These are phyloP conservation scores for Acronicta psi DNA, from an alignment of 2,888 invertebrate species.

Conservation along the genomic window DNA sequence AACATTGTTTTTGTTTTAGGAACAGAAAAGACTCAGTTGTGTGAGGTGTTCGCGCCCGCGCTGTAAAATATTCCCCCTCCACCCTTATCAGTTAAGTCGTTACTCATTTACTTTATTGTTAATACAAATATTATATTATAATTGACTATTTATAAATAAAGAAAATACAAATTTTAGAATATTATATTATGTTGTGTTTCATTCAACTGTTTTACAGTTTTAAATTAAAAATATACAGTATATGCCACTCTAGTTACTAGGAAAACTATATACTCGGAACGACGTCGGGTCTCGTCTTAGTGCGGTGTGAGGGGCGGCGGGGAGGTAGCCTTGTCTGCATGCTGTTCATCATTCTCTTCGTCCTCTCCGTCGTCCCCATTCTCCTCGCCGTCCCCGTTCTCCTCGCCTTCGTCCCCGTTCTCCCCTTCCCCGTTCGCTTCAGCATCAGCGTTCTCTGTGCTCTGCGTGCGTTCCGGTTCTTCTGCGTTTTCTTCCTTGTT, in stretches of 20 bases:
- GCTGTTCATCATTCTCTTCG: conserved; percentile 63
- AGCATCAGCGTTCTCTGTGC: conserved; percentile 60
- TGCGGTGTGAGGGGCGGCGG: conserved; percentile 78
- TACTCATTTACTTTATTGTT: conserved; percentile 86
- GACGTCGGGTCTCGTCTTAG: too few relatives aligned
- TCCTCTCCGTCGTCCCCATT: conserved; percentile 65
- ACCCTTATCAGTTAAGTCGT: conserved; percentile 79
- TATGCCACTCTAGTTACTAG: too few relatives aligned
- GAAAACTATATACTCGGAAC: too few relatives aligned
- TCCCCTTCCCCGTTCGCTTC: conserved; percentile 58
- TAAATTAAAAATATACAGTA: too few relatives aligned
- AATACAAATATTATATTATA: conserved; percentile 78
- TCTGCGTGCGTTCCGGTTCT: conserved; percentile 65
- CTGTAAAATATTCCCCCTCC: conserved; percentile 70
- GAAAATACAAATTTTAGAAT: conserved; percentile 84
- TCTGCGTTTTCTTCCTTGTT: conserved; percentile 72
- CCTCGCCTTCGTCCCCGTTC: conserved; percentile 66
- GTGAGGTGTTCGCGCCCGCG: conserved; percentile 63
- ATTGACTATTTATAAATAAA: conserved; percentile 87
- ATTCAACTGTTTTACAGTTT: conserved; percentile 37
- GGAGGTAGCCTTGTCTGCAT: conserved; percentile 87
- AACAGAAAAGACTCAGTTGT: conserved; percentile 88
- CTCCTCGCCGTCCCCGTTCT: conserved; percentile 68
- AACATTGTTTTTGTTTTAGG: conserved; percentile 76
- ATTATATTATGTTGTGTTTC: conserved; percentile 55